These are phyloP conservation scores for Drusus annulatus DNA, from an alignment of 1,140 invertebrate genomes.

Conservation along the genomic window DNA sequence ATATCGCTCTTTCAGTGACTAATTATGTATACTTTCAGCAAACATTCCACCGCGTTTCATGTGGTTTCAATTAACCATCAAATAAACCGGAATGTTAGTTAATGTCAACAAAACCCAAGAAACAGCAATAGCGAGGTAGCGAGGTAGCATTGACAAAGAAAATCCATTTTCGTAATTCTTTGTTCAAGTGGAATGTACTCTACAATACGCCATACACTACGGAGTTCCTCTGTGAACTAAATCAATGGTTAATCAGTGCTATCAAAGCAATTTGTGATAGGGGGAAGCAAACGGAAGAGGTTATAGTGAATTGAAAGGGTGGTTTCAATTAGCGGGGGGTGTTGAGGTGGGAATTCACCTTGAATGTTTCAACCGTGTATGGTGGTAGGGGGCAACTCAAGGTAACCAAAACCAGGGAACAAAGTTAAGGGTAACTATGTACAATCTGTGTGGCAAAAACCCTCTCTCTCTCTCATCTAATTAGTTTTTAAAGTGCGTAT, in stretches of 20 bases:
- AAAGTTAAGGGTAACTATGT: background rate
- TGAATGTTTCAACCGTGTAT: background rate
- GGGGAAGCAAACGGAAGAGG: background rate
- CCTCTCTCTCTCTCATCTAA: background rate
- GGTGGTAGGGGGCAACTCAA: background rate
- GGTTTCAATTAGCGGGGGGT: constrained; percentile 7
- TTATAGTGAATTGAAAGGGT: background rate
- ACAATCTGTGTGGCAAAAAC: background rate
- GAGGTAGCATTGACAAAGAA: too few relatives aligned
- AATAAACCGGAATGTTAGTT: too few relatives aligned
- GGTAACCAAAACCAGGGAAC: background rate
- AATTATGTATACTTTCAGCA: too few relatives aligned
- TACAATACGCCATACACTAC: too few relatives aligned
- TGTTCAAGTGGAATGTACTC: too few relatives aligned
- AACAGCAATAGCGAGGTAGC: too few relatives aligned
- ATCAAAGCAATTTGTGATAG: constrained; percentile 4
- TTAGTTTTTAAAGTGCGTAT: background rate
- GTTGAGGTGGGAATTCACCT: background rate
- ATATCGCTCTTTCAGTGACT: too few relatives aligned
- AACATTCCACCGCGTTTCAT: too few relatives aligned
- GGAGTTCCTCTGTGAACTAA: background rate
- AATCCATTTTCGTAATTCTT: too few relatives aligned
- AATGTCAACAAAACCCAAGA: too few relatives aligned
- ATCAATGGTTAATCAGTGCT: constrained; percentile 12
- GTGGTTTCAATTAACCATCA: too few relatives aligned